phyloP scores from a whole-genome alignment of 2,797 vertebrate genomes.

The Erethizon dorsatum region DNA sequence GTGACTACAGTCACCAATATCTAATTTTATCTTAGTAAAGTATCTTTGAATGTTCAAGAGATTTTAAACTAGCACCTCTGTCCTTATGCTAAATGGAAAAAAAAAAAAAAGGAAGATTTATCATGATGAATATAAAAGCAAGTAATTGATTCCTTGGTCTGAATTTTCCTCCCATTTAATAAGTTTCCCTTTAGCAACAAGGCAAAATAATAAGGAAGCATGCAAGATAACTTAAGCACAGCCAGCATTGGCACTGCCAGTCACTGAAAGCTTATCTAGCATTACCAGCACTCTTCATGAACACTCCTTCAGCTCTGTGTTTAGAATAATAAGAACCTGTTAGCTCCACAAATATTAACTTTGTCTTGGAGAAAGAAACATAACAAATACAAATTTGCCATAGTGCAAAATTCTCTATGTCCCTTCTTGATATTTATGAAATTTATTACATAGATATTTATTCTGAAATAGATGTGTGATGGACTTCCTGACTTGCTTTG shows the following conservation, averaged over 20 bases:
- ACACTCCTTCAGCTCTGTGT: slow-evolving; percentile 59
- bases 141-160: slow-evolving; percentile 80
- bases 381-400: slow-evolving; percentile 65
- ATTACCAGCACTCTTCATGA: slow-evolving; percentile 71
- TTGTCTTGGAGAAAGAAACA: slow-evolving; percentile 54
- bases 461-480: slow-evolving; percentile 7
- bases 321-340: slow-evolving; percentile 75
- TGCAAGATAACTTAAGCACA: slow-evolving; percentile 56
- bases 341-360: slow-evolving; percentile 69
- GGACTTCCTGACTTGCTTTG: background rate
- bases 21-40: slow-evolving; percentile 73
- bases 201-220: slow-evolving; percentile 71
- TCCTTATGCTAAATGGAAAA: slow-evolving; percentile 57
- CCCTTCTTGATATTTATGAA: slow-evolving; percentile 65
- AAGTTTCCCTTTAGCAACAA: slow-evolving; percentile 78
- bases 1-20: slow-evolving; percentile 31
- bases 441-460: slow-evolving; percentile 26
- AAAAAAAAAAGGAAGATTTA: slow-evolving; percentile 42
- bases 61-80: slow-evolving; percentile 60
- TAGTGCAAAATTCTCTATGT: slow-evolving; percentile 44
- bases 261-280: slow-evolving; percentile 78
- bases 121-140: slow-evolving; percentile 67
- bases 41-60: slow-evolving; percentile 52
- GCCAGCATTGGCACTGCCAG: background rate
- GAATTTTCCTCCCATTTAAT: slow-evolving; percentile 78